Percentiles rank a stretch among this genome's conserved stretches.
Evolutionary conservation across 2,797 vertebrate species (phyloP).

Genomic region (Sebastes alutus): DNA sequence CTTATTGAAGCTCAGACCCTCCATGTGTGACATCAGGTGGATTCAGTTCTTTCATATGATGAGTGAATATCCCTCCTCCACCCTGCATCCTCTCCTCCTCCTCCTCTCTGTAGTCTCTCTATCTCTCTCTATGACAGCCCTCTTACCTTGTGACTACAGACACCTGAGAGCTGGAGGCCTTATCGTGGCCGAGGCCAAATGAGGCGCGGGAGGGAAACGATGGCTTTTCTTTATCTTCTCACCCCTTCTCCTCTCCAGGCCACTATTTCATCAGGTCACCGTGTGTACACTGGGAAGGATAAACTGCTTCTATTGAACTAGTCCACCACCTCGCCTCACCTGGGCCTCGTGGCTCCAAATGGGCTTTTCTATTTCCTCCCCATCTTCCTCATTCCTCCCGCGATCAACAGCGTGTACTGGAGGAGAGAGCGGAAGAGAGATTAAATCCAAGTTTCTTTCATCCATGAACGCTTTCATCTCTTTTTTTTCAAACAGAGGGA

Average conservation of each 20-base stretch:
- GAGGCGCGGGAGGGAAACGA: conserved; percentile 33
- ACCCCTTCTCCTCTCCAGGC: conserved; percentile 22
- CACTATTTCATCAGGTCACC: conserved; percentile 38
- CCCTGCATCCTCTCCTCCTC: neutral
- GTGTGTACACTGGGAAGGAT: conserved; percentile 36
- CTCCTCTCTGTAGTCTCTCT: conserved; percentile 83
- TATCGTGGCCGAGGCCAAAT: conserved; percentile 45
- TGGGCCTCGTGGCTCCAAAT: conserved; percentile 31
- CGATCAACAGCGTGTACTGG: conserved; percentile 86
- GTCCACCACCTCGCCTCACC: conserved; percentile 27
- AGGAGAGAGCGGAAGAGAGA: conserved; percentile 56
- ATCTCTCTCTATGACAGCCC: conserved; percentile 87
- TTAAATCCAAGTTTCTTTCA: conserved; percentile 97
- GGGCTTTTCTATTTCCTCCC: conserved; percentile 11
- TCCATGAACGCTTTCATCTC: conserved; percentile 97
- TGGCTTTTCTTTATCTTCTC: conserved; percentile 51
- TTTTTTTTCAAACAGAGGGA: conserved; percentile 92
- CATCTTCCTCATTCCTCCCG: conserved; percentile 11
- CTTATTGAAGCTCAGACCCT: neutral
- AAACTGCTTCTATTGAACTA: conserved; percentile 45
- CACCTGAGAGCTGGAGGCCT: conserved; percentile 39
- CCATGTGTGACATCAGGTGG: neutral
- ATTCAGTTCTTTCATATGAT: neutral
- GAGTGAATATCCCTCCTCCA: conserved; percentile 2
- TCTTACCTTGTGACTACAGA: conserved; percentile 81